Evolutionary conservation across 2,113 vertebrate species (phyloP), one percentile per base, ranked within the genome.

Genomic region (Sterrhoptilus dennistouni): DNA sequence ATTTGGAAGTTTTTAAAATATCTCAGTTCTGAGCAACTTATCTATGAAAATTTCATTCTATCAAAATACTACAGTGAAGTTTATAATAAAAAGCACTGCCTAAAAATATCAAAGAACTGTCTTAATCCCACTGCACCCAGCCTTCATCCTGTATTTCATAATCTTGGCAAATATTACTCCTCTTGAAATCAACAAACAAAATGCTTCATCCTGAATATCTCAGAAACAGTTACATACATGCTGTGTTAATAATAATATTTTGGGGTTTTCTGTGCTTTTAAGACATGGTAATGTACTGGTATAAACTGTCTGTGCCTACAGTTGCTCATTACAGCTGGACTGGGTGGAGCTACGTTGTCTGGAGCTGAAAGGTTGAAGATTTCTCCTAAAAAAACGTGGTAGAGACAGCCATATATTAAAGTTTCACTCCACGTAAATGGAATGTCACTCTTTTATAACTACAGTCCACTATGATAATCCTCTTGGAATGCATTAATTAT

Each of bases 401-500:
- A 90, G 81, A 92, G 84, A 90, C 72, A 96, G 78, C n/a, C 86
- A 79, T 60, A 95, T 95, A 93, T 90, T 95, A 88, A 88, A 93
- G 93, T 96, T 95, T 96, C 90, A 86, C 79, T 97, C 90, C 94
- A 96, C 35, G 7, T 95, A 97, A 95, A 96, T 94, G 93, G 88
- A 96, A 96, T 96, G 96, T 96, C 95, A 96, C 66, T 96, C 87
- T 95, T 91, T 82, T 88, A 74, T 94, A 95, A 86, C 93, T 96
- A 92, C 85, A 85, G 94, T 97, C 96, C 95, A 96, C 95, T 96
- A 94, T 75, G 95, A 96, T 96, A 97, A 96, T 95, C 89, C 94
- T 95, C 95, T 94, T 93, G 83, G 95, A 97, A 97, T 96, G 90
- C 71, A 96, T 96, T 95, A 96, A 96, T 95, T 96, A 92, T 95